These are phyloP conservation scores for Limenitis arthemis DNA, from an alignment of 2,888 invertebrate species.

Conservation along the genomic window DNA sequence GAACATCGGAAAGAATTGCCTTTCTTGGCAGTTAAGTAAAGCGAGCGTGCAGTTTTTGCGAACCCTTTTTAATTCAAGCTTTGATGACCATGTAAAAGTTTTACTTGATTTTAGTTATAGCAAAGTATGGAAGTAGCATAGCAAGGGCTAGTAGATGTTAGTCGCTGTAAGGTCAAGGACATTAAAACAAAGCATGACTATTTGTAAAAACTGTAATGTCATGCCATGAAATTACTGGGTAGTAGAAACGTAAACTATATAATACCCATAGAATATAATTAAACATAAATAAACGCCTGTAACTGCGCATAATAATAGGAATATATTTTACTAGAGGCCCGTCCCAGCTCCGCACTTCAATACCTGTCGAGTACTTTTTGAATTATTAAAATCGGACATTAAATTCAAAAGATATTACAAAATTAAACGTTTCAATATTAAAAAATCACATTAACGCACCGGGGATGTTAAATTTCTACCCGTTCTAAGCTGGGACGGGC, in stretches of 20 bases:
- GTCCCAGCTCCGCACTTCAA: too few species aligned
- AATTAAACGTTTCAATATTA: too few species aligned
- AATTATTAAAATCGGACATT: too few species aligned
- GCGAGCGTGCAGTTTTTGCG: not conserved
- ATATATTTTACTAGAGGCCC: too few species aligned
- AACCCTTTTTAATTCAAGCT: not conserved
- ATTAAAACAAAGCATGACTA: constrained; percentile 6
- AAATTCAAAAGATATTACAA: too few species aligned
- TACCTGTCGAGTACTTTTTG: too few species aligned
- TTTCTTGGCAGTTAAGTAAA: constrained; percentile 8
- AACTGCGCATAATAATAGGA: too few species aligned
- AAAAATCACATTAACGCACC: too few species aligned
- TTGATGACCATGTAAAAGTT: not conserved
- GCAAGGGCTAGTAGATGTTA: not conserved
- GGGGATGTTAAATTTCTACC: too few species aligned
- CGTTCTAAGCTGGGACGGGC: too few species aligned
- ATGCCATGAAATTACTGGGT: constrained; percentile 10
- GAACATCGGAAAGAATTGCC: constrained; percentile 16
- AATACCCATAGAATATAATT: constrained; percentile 6
- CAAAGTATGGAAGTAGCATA: not conserved
- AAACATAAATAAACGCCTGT: not conserved
- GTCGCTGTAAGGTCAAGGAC: constrained; percentile 8
- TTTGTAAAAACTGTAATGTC: constrained; percentile 12
- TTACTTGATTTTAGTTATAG: not conserved
- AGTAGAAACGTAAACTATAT: constrained; percentile 9